Evolutionary conservation across 1,140 invertebrate species (phyloP), one percentile per base, ranked within the genome.

Genomic region (Eriocheir sinensis): DNA sequence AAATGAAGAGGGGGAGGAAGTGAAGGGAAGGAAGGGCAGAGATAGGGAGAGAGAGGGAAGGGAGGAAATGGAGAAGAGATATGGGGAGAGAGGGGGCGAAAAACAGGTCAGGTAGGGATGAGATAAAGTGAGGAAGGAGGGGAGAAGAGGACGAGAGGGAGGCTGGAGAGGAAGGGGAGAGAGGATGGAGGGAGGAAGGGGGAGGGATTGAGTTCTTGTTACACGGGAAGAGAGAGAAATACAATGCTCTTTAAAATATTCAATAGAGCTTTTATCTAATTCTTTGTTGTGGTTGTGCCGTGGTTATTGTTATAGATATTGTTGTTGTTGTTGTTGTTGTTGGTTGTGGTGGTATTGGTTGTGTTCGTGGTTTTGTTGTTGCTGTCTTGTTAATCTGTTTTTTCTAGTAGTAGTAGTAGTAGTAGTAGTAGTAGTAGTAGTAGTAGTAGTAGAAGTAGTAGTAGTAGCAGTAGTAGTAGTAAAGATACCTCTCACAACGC

Each of bases 361-460:
- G n/a, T n/a, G n/a, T n/a, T n/a, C n/a, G n/a, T n/a, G n/a, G n/a
- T n/a, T n/a, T n/a, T n/a, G n/a, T n/a, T n/a, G n/a, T n/a, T n/a
- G n/a, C n/a, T n/a, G n/a, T n/a, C n/a, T n/a, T n/a, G n/a, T n/a
- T n/a, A n/a, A n/a, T n/a, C n/a, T n/a, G n/a, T n/a, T n/a, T n/a
- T n/a, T n/a, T n/a, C n/a, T 53, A 3, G 48, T 53, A 53, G 48
- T 53, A 53, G 48, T 53, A 53, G 48, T 53, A 53, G 48, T 53
- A 53, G 48, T 53, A 53, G 48, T 53, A 53, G 48, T 53, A 53
- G 48, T 53, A 53, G 48, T 53, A 53, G 48, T 53, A 53, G 48
- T 53, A 53, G 48, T 53, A 53, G 48, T 53, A 53, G 48, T 83
- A 83, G 36, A 81, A 81, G n/a, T n/a, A n/a, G n/a, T n/a, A n/a